Conservation (phyloP, 2,113 vertebrate genomes). For the Hypomesus transpacificus region DNA sequence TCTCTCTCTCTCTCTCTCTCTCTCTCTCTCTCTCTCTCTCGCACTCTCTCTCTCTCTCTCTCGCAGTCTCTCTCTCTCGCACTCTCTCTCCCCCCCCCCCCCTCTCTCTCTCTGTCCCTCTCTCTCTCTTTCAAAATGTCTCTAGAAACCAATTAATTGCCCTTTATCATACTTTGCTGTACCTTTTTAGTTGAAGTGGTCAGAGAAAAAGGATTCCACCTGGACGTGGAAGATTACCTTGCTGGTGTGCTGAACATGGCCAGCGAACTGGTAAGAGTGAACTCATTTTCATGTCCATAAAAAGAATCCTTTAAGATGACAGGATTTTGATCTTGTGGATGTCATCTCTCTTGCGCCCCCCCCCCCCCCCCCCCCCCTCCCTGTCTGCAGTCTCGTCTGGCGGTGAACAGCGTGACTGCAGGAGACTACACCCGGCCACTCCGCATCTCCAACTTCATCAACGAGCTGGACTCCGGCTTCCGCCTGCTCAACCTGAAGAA, state of each 20-base stretch:
- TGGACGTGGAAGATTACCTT: conserved; percentile 96
- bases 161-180: neutral
- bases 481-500: conserved; percentile 97
- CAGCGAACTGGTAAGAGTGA: conserved; percentile 88
- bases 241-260: conserved; percentile 93
- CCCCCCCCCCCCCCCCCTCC: neutral
- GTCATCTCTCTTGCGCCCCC: too few species aligned
- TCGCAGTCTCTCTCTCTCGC: neutral
- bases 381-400: conserved; percentile 80
- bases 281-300: neutral
- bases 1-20: conserved; percentile 11
- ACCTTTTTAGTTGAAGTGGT: conserved; percentile 82
- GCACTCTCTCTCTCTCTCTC: neutral
- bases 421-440: conserved; percentile 92
- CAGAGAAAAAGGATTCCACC: conserved; percentile 92
- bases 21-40: neutral
- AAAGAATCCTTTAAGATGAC: neutral
- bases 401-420: conserved; percentile 95
- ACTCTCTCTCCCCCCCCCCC: neutral
- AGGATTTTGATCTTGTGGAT: neutral
- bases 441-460: conserved; percentile 95
- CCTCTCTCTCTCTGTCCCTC: neutral
- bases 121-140: neutral
- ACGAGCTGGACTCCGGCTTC: conserved; percentile 95
- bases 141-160: neutral